Evolutionary conservation across 35 echinoderm and acorn worm genomes (phyloP).

Genomic region (Lytechinus variegatus): DNA sequence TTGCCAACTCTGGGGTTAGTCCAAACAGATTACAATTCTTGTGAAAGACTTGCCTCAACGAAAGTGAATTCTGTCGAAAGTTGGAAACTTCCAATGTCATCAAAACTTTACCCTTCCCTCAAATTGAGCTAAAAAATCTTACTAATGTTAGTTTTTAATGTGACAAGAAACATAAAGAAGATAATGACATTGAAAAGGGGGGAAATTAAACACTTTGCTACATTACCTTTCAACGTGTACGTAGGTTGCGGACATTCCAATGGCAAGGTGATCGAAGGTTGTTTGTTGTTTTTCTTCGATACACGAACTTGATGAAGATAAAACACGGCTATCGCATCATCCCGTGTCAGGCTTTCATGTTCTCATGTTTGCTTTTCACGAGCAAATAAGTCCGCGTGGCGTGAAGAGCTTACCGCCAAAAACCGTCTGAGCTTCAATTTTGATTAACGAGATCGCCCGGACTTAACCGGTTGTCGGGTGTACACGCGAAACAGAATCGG

Average conservation of each 20-base stretch:
- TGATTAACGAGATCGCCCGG: not conserved
- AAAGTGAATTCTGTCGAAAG: no score
- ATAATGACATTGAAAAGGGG: not conserved
- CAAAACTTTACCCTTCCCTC: not conserved
- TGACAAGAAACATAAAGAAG: not conserved
- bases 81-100: not conserved
- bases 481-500: not conserved
- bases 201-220: not conserved
- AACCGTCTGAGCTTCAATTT: not conserved
- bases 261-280: not conserved
- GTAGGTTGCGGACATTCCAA: no score
- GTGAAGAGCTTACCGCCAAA: not conserved
- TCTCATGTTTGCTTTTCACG: conserved; percentile 11
- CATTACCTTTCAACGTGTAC: not conserved
- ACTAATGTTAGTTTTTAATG: not conserved
- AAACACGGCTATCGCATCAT: not conserved
- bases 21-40: no score
- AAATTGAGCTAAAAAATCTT: not conserved
- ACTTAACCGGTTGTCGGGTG: not conserved
- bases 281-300: conserved; percentile 3
- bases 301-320: not conserved
- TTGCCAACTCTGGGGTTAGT: no score
- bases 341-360: not conserved
- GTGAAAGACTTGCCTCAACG: no score
- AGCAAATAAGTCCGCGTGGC: not conserved